These are phyloP conservation scores for Sebastes paucispinis DNA, from an alignment of 2,797 vertebrate species.

Conservation along the genomic window DNA sequence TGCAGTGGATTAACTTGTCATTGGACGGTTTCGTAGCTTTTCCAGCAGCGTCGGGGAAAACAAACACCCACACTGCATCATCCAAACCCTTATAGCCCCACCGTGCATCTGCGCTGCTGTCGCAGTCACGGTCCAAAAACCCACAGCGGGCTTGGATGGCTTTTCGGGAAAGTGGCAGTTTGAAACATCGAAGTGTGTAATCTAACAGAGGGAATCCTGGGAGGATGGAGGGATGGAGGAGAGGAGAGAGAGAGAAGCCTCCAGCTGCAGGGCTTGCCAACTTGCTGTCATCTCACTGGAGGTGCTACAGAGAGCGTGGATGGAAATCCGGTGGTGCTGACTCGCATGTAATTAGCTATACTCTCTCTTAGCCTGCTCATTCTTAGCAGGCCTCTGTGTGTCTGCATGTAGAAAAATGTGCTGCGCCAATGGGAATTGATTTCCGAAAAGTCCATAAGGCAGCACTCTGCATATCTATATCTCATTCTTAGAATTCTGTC, in stretches of 20 bases:
- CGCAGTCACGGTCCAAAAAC: slow-evolving; percentile 23
- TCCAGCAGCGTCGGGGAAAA: slow-evolving; percentile 48
- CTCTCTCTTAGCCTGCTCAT: slow-evolving; percentile 39
- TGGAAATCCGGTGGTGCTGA: slow-evolving; percentile 72
- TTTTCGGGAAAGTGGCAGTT: slow-evolving; percentile 57
- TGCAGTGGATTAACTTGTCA: slow-evolving; percentile 71
- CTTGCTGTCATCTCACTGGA: slow-evolving; percentile 78
- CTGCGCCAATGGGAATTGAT: slow-evolving; percentile 15
- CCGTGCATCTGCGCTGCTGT: slow-evolving; percentile 23
- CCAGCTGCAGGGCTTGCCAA: slow-evolving; percentile 74
- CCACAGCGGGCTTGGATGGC: slow-evolving; percentile 25
- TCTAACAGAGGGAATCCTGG: slow-evolving; percentile 77
- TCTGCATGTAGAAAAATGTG: slow-evolving; percentile 31
- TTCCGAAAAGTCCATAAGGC: slow-evolving; percentile 1
- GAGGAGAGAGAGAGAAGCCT: slow-evolving; percentile 51
- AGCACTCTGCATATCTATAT: neutral
- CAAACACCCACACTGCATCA: slow-evolving; percentile 49
- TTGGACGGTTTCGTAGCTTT: slow-evolving; percentile 40
- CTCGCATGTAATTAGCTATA: slow-evolving; percentile 71
- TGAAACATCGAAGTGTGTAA: slow-evolving; percentile 65
- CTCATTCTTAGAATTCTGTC: slow-evolving; percentile 11
- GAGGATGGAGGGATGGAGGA: slow-evolving; percentile 64
- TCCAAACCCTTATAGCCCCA: slow-evolving; percentile 26
- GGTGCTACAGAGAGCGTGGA: slow-evolving; percentile 70
- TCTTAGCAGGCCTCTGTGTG: slow-evolving; percentile 25